These are phyloP conservation scores for Stenurella melanura DNA, from an alignment of 2,888 invertebrate species.

Conservation along the genomic window DNA sequence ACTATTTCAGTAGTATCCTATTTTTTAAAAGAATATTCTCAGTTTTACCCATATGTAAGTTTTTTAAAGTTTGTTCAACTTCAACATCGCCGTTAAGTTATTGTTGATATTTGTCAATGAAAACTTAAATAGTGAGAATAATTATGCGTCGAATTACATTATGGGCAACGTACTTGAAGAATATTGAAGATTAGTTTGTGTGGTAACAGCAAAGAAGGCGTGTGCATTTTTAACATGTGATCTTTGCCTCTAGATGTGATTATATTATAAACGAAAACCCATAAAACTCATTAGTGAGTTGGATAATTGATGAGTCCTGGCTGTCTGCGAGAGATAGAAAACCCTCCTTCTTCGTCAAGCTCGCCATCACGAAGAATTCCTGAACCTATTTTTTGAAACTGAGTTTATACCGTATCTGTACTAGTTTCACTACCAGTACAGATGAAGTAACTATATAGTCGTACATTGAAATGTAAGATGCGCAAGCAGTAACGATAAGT, in stretches of 20 bases:
- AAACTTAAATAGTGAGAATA: neutral
- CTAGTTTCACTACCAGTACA: constrained; percentile 22
- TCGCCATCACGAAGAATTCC: constrained; percentile 18
- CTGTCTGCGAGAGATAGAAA: constrained; percentile 42
- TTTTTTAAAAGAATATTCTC: too few relatives aligned
- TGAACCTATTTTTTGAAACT: constrained; percentile 26
- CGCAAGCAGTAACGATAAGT: neutral
- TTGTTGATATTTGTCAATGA: constrained; percentile 4
- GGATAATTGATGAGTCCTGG: constrained; percentile 66
- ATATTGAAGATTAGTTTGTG: constrained; percentile 39
- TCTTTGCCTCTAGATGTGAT: constrained; percentile 45
- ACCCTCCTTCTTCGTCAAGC: constrained; percentile 30
- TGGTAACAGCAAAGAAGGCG: constrained; percentile 38
- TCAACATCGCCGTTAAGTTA: too few relatives aligned
- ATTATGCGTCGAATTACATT: neutral
- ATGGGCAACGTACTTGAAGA: neutral
- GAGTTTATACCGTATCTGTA: constrained; percentile 9
- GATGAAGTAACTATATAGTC: neutral
- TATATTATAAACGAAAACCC: constrained; percentile 65
- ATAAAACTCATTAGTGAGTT: constrained; percentile 67
- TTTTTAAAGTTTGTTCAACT: too few relatives aligned
- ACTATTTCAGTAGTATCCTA: too few relatives aligned
- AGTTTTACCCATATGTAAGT: too few relatives aligned
- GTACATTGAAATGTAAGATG: constrained; percentile 5
- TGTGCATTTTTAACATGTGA: constrained; percentile 27